These are phyloP conservation scores for Apis cerana DNA, from an alignment of 1,140 invertebrate genomes.

Conservation along the genomic window DNA sequence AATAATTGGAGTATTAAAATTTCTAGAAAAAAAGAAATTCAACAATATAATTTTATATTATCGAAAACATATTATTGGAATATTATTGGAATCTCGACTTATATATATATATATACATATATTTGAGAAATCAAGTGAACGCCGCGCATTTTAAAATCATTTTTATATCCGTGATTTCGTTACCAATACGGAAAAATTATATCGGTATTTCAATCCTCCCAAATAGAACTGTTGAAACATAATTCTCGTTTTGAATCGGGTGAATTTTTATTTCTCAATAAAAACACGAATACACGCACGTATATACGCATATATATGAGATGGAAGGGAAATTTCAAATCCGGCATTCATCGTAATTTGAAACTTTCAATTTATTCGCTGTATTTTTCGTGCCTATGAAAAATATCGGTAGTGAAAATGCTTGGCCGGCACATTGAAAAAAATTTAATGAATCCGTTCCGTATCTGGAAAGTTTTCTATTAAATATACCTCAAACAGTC, in stretches of 20 bases:
- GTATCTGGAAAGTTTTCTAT: neutral
- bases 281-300: no score
- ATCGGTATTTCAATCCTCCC: neutral
- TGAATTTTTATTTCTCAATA: neutral
- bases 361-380: neutral
- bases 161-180: neutral
- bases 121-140: neutral
- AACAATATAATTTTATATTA: neutral
- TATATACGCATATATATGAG: neutral
- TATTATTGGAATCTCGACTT: no score
- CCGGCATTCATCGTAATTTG: neutral
- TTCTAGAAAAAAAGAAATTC: no score
- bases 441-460: neutral
- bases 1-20: no score
- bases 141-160: neutral
- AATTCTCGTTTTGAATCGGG: neutral
- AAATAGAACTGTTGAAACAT: neutral
- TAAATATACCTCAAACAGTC: neutral
- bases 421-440: neutral
- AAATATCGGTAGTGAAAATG: conserved; percentile 2
- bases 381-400: no score
- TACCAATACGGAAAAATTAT: neutral
- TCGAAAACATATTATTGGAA: neutral
- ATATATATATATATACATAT: neutral
- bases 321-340: neutral